Percentiles rank a stretch among this genome's conserved stretches.
These are phyloP conservation scores for Pterophyllum scalare DNA, from an alignment of 2,113 vertebrate genomes.

Conservation along the genomic window DNA sequence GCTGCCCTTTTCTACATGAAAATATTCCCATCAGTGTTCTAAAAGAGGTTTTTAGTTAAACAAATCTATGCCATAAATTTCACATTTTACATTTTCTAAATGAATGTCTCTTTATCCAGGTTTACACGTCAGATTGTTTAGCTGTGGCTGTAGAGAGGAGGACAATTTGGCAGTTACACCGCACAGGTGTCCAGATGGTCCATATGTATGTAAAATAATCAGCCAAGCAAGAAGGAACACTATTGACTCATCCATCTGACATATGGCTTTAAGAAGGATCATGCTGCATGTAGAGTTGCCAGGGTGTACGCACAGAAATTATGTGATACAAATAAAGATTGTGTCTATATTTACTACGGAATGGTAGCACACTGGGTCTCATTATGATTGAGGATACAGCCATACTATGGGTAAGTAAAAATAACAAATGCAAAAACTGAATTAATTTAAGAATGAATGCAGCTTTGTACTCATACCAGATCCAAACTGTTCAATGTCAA, in stretches of 20 bases:
- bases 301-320: neutral
- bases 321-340: neutral
- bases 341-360: neutral
- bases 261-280: slow-evolving; percentile 13
- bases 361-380: neutral
- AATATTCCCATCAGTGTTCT: no score
- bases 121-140: neutral
- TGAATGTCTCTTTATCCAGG: neutral
- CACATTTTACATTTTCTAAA: no score
- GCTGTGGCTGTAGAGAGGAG: neutral
- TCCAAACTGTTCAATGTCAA: neutral
- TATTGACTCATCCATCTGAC: slow-evolving; percentile 50
- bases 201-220: slow-evolving; percentile 49
- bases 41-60: no score
- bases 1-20: neutral
- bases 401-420: neutral
- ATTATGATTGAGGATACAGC: neutral
- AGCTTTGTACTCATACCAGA: neutral
- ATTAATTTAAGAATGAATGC: neutral
- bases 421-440: neutral
- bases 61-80: no score
- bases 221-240: slow-evolving; percentile 44
- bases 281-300: neutral
- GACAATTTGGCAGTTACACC: slow-evolving; percentile 39
- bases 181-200: slow-evolving; percentile 65